phyloP scores from a whole-genome alignment of 2,888 invertebrate genomes.

The Branchipolynoe longqiensis region DNA sequence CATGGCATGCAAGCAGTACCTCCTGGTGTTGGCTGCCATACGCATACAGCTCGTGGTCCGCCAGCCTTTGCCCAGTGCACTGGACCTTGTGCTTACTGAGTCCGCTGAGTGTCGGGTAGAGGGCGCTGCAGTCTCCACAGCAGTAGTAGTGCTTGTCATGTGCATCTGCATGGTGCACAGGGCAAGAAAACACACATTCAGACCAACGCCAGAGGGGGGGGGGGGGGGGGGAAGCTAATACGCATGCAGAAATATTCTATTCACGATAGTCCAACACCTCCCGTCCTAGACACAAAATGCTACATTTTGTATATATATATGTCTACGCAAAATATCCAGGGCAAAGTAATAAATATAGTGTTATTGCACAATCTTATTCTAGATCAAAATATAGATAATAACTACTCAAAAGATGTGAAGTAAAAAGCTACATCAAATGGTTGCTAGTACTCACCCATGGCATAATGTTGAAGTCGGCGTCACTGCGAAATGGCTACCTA shows the following conservation, averaged over 20 bases:
- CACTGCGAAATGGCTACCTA: neutral
- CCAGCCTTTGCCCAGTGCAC: neutral
- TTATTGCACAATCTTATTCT: no score
- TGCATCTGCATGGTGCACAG: slow-evolving; percentile 4
- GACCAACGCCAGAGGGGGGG: no score
- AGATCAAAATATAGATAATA: no score
- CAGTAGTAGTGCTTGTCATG: slow-evolving; percentile 43
- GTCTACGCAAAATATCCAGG: no score
- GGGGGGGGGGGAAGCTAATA: no score
- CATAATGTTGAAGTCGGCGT: no score
- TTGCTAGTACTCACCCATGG: slow-evolving; percentile 13
- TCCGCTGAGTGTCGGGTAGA: neutral
- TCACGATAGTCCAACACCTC: no score
- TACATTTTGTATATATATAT: no score
- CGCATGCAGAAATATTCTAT: no score
- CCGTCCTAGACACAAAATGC: no score
- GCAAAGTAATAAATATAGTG: no score
- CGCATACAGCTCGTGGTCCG: neutral
- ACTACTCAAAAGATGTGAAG: neutral
- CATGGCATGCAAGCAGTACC: neutral
- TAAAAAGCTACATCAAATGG: neutral
- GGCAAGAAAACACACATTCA: no score
- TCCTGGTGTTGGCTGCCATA: neutral
- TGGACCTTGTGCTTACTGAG: neutral
- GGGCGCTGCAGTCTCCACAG: slow-evolving; percentile 34